phyloP scores from a whole-genome alignment of 2,113 vertebrate species.

The Nothoprocta perdicaria region DNA sequence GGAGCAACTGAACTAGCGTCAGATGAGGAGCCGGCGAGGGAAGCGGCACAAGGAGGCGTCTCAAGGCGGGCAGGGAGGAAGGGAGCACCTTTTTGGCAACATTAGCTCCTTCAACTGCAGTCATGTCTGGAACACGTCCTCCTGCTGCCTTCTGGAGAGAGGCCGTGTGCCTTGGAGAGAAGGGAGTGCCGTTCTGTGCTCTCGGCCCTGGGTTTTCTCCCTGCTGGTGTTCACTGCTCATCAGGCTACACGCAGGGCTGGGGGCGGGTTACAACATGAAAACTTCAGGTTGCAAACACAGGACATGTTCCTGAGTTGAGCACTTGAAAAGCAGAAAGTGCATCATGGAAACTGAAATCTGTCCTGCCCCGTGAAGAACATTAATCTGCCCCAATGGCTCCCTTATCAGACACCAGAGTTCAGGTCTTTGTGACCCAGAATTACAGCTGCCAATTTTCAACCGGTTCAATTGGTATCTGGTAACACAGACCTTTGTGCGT shows the following conservation, averaged over 20 bases:
- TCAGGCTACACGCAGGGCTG: background rate
- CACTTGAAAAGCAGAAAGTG: background rate
- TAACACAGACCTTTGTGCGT: background rate
- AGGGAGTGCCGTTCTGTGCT: background rate
- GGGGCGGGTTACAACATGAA: background rate
- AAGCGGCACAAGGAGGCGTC: background rate
- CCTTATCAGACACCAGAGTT: constrained; percentile 28
- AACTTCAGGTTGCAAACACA: background rate
- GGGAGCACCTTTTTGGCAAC: background rate
- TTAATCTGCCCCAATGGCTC: background rate
- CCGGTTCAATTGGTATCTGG: background rate
- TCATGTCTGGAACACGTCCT: accelerated
- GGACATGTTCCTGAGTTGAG: background rate
- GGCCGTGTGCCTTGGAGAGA: background rate
- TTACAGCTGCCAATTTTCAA: constrained; percentile 20
- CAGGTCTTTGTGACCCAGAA: constrained; percentile 54
- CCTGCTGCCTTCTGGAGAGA: background rate
- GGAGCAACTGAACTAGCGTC: background rate
- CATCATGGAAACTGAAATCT: constrained; percentile 49
- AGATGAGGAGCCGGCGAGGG: background rate
- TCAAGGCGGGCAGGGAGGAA: background rate
- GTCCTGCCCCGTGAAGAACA: constrained; percentile 33
- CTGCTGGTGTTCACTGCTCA: background rate
- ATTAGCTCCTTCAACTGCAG: background rate
- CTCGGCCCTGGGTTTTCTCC: background rate